Evolutionary conservation across 1,140 invertebrate species (phyloP).

Genomic region (Ceratosolen fusciceps): DNA sequence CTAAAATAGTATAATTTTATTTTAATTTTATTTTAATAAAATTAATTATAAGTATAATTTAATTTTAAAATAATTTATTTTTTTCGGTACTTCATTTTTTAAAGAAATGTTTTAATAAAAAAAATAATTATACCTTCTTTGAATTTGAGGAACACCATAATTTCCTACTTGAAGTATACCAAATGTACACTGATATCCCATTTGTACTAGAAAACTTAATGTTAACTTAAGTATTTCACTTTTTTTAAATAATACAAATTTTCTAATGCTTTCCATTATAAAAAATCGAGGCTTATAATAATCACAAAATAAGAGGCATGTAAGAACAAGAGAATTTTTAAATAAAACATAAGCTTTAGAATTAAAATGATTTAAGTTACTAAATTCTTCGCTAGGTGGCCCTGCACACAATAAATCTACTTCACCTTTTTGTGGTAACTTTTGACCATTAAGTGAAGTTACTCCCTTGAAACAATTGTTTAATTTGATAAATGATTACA

Average conservation of each 20-base stretch:
- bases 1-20: constrained; percentile 58
- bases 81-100: too few relatives aligned
- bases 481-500: too few relatives aligned
- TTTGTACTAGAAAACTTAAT: constrained; percentile 81
- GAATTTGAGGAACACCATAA: constrained; percentile 88
- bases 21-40: background rate
- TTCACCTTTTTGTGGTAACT: constrained; percentile 82
- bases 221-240: constrained; percentile 89
- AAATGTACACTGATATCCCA: constrained; percentile 92
- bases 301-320: constrained; percentile 88
- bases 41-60: too few relatives aligned
- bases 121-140: constrained; percentile 73
- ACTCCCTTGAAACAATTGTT: constrained; percentile 65
- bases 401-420: constrained; percentile 89
- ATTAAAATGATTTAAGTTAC: constrained; percentile 90
- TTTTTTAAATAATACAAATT: constrained; percentile 80
- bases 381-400: constrained; percentile 91
- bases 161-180: constrained; percentile 88
- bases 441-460: constrained; percentile 75
- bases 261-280: constrained; percentile 88
- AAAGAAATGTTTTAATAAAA: constrained; percentile 6
- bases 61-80: too few relatives aligned
- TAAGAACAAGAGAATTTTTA: constrained; percentile 88
- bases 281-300: constrained; percentile 89
- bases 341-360: constrained; percentile 71